These are phyloP conservation scores for Onychomys leucogaster DNA, from an alignment of 2,797 vertebrate species.

Conservation along the genomic window DNA sequence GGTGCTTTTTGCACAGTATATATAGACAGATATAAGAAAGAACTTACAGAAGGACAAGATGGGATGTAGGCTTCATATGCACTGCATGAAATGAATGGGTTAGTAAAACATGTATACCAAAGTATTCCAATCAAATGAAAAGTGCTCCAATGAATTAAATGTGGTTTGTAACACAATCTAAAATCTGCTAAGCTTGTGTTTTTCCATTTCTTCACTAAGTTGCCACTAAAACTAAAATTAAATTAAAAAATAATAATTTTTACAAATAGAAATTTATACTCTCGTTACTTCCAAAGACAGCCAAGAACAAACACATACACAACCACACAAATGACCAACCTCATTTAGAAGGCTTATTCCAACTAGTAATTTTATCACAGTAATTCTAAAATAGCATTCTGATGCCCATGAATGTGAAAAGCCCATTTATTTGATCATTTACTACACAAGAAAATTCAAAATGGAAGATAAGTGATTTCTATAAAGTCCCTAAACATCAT, in stretches of 20 bases:
- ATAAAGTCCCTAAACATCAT: not conserved
- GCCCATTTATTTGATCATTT: not conserved
- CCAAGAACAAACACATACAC: not conserved
- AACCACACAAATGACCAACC: not conserved
- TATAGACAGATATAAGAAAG: not conserved
- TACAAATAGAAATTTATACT: not conserved
- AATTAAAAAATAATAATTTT: not conserved
- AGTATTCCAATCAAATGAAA: conserved; percentile 26
- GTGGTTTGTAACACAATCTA: not conserved
- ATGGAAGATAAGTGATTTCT: not conserved
- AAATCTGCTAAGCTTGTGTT: not conserved
- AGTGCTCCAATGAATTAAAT: not conserved
- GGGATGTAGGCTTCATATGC: not conserved
- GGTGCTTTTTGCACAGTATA: not conserved
- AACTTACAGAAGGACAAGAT: not conserved
- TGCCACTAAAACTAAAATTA: not conserved
- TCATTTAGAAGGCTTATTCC: not conserved
- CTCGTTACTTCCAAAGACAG: not conserved
- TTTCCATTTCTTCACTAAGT: not conserved
- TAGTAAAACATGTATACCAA: conserved; percentile 31
- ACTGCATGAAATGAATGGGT: not conserved
- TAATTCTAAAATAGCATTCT: not conserved
- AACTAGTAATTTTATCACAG: not conserved
- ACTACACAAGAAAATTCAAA: not conserved
- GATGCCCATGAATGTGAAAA: not conserved